Conservation (phyloP, 2,888 invertebrate species). For the Ashinkailepas kermadecensis region DNA sequence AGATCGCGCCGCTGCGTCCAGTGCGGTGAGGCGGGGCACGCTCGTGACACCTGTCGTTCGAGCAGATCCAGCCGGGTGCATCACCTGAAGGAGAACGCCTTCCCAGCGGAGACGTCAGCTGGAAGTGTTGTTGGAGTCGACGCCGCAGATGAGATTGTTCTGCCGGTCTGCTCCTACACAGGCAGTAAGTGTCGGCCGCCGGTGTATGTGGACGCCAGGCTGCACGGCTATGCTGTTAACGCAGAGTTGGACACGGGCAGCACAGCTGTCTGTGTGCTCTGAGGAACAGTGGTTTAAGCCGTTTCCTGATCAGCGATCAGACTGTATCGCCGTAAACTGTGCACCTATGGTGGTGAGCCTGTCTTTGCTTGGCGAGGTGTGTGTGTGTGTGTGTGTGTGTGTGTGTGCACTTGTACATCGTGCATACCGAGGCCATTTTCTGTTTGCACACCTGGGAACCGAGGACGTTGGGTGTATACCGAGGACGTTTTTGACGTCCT, state of each 20-base stretch:
- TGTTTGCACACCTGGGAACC: too few relatives aligned
- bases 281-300: background rate
- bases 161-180: background rate
- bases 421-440: too few relatives aligned
- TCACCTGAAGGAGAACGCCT: background rate
- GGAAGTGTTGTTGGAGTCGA: background rate
- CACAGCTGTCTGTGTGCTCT: background rate
- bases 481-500: too few relatives aligned
- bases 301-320: background rate
- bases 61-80: background rate
- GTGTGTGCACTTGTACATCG: too few relatives aligned
- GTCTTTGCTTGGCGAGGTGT: background rate
- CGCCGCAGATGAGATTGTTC: too few relatives aligned
- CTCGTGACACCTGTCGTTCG: background rate
- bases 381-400: background rate
- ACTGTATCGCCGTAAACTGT: background rate
- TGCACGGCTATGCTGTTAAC: background rate
- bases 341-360: background rate
- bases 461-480: too few relatives aligned
- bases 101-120: background rate
- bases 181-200: background rate
- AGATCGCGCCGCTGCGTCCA: background rate
- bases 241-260: background rate
- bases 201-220: background rate
- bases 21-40: background rate